These are phyloP conservation scores for Bombycilla garrulus DNA, from an alignment of 2,113 vertebrate species.

Conservation along the genomic window DNA sequence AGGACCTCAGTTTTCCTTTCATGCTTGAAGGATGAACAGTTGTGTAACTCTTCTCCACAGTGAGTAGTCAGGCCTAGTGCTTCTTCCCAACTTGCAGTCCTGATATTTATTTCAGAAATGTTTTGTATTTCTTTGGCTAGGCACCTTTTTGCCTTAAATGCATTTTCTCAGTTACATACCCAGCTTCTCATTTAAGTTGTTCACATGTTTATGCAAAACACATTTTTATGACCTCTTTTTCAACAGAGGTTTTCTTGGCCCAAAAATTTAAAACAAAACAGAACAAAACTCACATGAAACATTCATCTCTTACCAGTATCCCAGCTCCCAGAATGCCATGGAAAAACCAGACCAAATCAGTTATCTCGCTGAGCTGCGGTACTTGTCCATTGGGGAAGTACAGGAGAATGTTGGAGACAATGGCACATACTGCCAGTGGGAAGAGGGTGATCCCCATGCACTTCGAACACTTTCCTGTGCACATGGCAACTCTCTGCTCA, in stretches of 20 bases:
- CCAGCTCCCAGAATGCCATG: constrained; percentile 75
- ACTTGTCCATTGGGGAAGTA: constrained; percentile 71
- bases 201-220: not conserved
- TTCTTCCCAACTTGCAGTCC: not conserved
- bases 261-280: not conserved
- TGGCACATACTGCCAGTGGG: constrained; percentile 53
- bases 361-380: constrained; percentile 60
- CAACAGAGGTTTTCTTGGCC: not conserved
- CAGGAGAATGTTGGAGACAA: constrained; percentile 70
- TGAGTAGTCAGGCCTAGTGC: not conserved
- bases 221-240: not conserved
- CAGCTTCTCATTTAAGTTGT: not conserved
- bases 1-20: not conserved
- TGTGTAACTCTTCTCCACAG: not conserved
- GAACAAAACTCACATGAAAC: not conserved
- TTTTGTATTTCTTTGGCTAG: not conserved
- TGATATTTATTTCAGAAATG: not conserved
- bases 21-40: not conserved
- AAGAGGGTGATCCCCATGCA: constrained; percentile 59
- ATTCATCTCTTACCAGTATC: constrained; percentile 66
- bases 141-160: not conserved
- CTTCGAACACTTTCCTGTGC: constrained; percentile 49
- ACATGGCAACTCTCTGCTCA: constrained; percentile 44
- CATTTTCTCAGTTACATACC: not conserved
- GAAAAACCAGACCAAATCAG: constrained; percentile 72